Conservation (phyloP, 2,113 vertebrate genomes). For the Scomber colias region DNA sequence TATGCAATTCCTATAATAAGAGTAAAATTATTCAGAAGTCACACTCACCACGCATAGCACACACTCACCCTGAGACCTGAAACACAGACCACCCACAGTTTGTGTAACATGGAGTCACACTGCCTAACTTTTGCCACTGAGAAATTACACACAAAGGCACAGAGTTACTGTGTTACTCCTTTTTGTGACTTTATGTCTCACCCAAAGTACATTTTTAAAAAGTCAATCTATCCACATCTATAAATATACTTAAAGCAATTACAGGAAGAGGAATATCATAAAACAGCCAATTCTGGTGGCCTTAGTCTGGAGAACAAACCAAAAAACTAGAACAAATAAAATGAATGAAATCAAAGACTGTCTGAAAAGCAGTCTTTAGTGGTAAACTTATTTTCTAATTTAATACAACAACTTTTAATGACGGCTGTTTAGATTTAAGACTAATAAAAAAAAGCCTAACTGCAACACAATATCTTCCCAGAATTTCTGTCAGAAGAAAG, state of each 20-base stretch:
- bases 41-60: conserved; percentile 30
- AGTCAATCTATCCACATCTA: conserved; percentile 13
- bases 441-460: conserved; percentile 14
- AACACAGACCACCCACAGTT: conserved; percentile 66
- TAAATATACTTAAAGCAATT: conserved; percentile 16
- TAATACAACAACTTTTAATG: background rate
- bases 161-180: conserved; percentile 56
- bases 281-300: background rate
- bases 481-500: conserved; percentile 42
- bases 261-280: conserved; percentile 14
- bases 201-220: background rate
- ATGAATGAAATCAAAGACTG: too few species aligned
- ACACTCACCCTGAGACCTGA: conserved; percentile 56
- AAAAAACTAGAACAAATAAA: background rate
- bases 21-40: conserved; percentile 61
- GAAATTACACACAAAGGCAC: conserved; percentile 43
- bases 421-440: conserved; percentile 31
- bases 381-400: conserved; percentile 16
- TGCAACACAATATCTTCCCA: conserved; percentile 44
- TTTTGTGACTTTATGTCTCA: conserved; percentile 36
- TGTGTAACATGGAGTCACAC: conserved; percentile 54
- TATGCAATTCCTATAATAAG: conserved; percentile 57
- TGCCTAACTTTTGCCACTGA: conserved; percentile 46
- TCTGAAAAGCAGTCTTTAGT: background rate
- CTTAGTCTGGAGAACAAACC: background rate